phyloP scores from a whole-genome alignment of 2,797 vertebrate genomes.

The Euphonia xanthogaster region DNA sequence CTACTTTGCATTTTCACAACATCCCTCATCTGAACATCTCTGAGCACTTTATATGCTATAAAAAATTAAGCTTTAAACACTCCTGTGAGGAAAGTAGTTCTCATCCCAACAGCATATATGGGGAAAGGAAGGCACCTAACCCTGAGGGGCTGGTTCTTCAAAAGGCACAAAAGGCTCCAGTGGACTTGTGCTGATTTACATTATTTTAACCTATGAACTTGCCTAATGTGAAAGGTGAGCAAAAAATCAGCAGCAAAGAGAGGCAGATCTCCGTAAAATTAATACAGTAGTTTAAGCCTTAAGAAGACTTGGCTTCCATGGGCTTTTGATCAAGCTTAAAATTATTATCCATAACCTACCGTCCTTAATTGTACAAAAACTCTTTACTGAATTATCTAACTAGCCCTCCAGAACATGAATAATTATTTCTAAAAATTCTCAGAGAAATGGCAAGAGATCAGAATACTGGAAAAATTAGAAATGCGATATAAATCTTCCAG shows the following conservation, averaged over 20 bases:
- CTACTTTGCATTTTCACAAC: constrained; percentile 69
- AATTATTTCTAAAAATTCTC: constrained; percentile 36
- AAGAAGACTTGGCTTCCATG: constrained; percentile 45
- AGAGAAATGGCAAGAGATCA: background rate
- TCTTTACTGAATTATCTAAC: constrained; percentile 24
- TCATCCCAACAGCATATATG: background rate
- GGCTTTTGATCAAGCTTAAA: constrained; percentile 48
- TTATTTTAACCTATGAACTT: background rate
- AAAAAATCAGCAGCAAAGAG: background rate
- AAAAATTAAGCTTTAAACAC: constrained; percentile 68
- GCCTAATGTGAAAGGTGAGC: background rate
- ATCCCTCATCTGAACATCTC: constrained; percentile 59
- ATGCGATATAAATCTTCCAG: background rate
- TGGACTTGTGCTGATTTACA: background rate
- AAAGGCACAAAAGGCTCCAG: background rate
- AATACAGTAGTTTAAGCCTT: constrained; percentile 39
- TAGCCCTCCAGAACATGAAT: constrained; percentile 31
- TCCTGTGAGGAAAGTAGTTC: constrained; percentile 46
- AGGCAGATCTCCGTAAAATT: constrained; percentile 16
- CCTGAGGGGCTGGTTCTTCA: background rate
- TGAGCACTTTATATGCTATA: constrained; percentile 66
- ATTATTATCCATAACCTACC: constrained; percentile 43
- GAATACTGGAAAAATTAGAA: constrained; percentile 14
- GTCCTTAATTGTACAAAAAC: background rate
- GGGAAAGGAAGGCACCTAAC: constrained; percentile 7